phyloP scores from a whole-genome alignment of 2,888 invertebrate species.

The Lepidocyrtinus sp. region DNA sequence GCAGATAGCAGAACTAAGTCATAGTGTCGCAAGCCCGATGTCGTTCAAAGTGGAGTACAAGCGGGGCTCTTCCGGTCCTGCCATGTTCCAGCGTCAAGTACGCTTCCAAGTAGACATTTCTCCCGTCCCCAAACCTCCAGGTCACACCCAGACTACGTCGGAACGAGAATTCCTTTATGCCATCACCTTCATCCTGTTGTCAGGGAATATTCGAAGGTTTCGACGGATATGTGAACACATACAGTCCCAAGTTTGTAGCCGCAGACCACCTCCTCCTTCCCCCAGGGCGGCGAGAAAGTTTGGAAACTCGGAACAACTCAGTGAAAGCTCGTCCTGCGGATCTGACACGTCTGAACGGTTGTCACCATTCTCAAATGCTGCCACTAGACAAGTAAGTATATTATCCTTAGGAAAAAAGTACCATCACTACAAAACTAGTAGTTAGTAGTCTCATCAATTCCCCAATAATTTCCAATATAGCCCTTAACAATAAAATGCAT shows the following conservation, averaged over 20 bases:
- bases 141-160: slow-evolving; percentile 73
- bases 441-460: too few species aligned
- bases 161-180: slow-evolving; percentile 83
- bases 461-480: too few species aligned
- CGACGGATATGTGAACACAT: slow-evolving; percentile 97
- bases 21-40: slow-evolving; percentile 98
- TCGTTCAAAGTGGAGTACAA: slow-evolving; percentile 99
- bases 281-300: slow-evolving; percentile 79
- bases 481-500: too few species aligned
- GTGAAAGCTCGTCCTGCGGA: slow-evolving; percentile 81
- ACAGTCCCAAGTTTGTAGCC: slow-evolving; percentile 84
- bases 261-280: slow-evolving; percentile 77
- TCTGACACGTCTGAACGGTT: slow-evolving; percentile 80
- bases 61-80: slow-evolving; percentile 92
- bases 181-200: slow-evolving; percentile 93
- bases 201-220: slow-evolving; percentile 95
- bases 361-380: slow-evolving; percentile 74
- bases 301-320: slow-evolving; percentile 76
- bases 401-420: background rate
- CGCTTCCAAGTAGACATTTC: slow-evolving; percentile 83
- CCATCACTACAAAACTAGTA: background rate
- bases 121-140: slow-evolving; percentile 75
- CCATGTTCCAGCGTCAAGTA: slow-evolving; percentile 97
- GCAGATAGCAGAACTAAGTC: slow-evolving; percentile 95
- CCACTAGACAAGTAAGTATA: slow-evolving; percentile 75